phyloP scores from a whole-genome alignment of 1,140 invertebrate genomes.

The Aphelinus atriplicis region DNA sequence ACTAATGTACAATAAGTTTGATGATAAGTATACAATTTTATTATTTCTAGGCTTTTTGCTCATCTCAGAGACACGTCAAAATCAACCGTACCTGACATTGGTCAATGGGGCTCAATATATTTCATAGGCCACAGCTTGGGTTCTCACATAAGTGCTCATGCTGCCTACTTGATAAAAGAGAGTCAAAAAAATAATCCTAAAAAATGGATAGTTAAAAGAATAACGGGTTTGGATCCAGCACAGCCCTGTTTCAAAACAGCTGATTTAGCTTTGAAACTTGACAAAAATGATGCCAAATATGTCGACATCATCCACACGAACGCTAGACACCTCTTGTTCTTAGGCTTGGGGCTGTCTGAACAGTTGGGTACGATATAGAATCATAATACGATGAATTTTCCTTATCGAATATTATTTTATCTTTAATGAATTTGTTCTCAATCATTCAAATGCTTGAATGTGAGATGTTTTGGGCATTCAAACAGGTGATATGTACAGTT shows the following conservation, averaged over 20 bases:
- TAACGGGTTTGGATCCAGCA: constrained; percentile 72
- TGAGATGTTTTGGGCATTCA: too few relatives aligned
- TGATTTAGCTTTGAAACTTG: constrained; percentile 63
- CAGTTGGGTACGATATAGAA: constrained; percentile 59
- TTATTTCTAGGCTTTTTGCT: neutral
- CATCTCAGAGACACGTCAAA: neutral
- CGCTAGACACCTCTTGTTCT: constrained; percentile 59
- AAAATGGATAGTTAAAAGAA: constrained; percentile 54
- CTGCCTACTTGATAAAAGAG: constrained; percentile 65
- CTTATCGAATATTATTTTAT: neutral
- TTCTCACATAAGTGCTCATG: constrained; percentile 71
- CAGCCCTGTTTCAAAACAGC: constrained; percentile 71
- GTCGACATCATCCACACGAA: constrained; percentile 79
- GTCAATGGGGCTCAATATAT: constrained; percentile 59
- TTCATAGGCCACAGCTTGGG: constrained; percentile 73
- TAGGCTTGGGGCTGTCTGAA: constrained; percentile 68
- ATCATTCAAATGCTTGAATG: too few relatives aligned
- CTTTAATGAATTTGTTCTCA: too few relatives aligned
- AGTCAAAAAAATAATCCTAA: constrained; percentile 46
- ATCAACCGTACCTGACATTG: neutral
- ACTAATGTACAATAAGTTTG: too few relatives aligned
- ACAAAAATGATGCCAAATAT: constrained; percentile 70
- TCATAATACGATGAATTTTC: constrained; percentile 7
- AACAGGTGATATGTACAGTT: too few relatives aligned
- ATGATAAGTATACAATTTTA: neutral